Evolutionary conservation across 2,888 invertebrate species (phyloP), one percentile per base, ranked within the genome.

Genomic region (Cerceris ruficornis): DNA sequence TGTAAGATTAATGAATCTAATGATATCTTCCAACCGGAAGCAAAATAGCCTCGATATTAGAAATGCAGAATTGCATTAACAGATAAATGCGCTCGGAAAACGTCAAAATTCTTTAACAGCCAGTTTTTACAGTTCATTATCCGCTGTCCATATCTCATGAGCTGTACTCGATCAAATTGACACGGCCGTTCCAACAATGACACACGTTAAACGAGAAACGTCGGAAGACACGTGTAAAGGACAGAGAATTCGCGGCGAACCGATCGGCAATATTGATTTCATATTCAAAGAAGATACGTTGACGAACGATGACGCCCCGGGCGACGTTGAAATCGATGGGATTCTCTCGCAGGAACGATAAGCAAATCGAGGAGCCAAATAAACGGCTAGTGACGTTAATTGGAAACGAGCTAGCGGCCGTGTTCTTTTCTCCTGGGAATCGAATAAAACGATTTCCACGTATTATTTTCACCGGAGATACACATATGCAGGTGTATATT

Each of bases 351-450:
- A 75, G 77, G 43, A 72, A 60, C 78, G 78, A 78, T 73, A 79
- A 82, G 79, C 70, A 59, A 77, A 69, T 77, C 74, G 80, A 72
- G 69, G 68, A 57, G 70, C 61, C 49, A 68, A 68, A 68, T 72
- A 72, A 82, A 80, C 76, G 72, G 64, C 52, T 64, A 68, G 71
- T 71, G 77, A 77, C 77, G 80, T 76, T 82, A 82, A 82, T 82
- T 80, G 83, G 77, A 82, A 80, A 82, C 82, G 77, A 80, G 83
- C 82, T 74, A 74, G 57, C 83, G 66, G 69, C 59, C 77, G 69
- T 80, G 71, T 80, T 75, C 70, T 74, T 55, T 54, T 65, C 39
- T 67, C 59, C 13, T 7, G 55, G n/a, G 66, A 39, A 17, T n/a
- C 13, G 46, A n/a, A 50, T 50, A 50, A 13, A 7, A 50, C 50